These are phyloP conservation scores for Pristionchus maxplancki DNA, from an alignment of 2,888 invertebrate species.

Conservation along the genomic window DNA sequence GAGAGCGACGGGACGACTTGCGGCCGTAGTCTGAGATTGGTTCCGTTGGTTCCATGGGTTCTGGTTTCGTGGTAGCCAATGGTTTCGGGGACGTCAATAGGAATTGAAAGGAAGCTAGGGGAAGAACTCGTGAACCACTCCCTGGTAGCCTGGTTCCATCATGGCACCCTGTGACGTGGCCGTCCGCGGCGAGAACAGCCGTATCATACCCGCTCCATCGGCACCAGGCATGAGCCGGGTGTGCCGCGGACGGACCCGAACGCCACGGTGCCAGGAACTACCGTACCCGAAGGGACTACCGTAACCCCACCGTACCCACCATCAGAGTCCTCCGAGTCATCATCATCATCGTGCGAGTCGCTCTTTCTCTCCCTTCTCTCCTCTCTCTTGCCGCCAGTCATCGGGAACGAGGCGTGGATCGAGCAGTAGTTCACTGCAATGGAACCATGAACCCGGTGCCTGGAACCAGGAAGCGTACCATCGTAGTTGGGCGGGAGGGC, in stretches of 20 bases:
- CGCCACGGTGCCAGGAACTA: background rate
- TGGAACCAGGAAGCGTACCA: slow-evolving; percentile 50
- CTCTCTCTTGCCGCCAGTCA: slow-evolving; percentile 21
- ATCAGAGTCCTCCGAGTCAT: slow-evolving; percentile 20
- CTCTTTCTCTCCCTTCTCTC: slow-evolving; percentile 10
- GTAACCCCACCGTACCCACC: background rate
- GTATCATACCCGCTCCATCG: slow-evolving; percentile 1
- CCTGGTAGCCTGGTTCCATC: slow-evolving; percentile 1
- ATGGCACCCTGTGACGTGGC: background rate
- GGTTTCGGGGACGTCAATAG: too few species aligned
- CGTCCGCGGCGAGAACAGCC: slow-evolving; percentile 40
- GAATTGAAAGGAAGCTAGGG: too few species aligned
- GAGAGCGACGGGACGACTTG: slow-evolving; percentile 2
- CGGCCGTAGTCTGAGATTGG: slow-evolving; percentile 32
- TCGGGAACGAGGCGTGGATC: slow-evolving; percentile 47
- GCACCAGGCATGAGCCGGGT: slow-evolving; percentile 18
- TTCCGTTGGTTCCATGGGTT: background rate
- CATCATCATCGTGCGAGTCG: slow-evolving; percentile 1
- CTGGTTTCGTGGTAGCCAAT: background rate
- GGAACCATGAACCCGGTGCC: background rate
- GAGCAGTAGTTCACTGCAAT: slow-evolving; percentile 48
- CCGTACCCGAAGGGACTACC: background rate
- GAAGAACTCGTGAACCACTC: too few species aligned
- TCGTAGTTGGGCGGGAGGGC: slow-evolving; percentile 62
- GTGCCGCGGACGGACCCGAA: slow-evolving; percentile 11